These are phyloP conservation scores for Scelioninae gen. 1 DNA, from an alignment of 2,888 invertebrate species.

Conservation along the genomic window DNA sequence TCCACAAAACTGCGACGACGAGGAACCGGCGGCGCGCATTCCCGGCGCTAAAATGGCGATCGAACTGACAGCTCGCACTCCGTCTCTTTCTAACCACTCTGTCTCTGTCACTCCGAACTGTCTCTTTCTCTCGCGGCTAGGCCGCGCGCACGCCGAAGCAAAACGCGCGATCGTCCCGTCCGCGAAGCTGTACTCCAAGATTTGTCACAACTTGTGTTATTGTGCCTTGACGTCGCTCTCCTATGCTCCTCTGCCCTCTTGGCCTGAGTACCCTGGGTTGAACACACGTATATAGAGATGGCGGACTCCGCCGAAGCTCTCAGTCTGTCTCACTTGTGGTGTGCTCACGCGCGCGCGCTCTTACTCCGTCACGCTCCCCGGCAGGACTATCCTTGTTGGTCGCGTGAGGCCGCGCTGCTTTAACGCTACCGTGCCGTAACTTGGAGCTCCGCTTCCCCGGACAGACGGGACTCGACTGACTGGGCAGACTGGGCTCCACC, in stretches of 20 bases:
- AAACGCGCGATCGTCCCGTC: conserved; percentile 55
- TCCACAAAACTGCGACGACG: conserved; percentile 73
- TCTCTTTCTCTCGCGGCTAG: conserved; percentile 8
- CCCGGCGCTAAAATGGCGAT: conserved; percentile 84
- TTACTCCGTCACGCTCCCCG: conserved; percentile 37
- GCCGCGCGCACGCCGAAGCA: conserved; percentile 27
- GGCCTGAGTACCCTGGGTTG: conserved; percentile 45
- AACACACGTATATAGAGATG: conserved; percentile 54
- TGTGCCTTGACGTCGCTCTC: conserved; percentile 1
- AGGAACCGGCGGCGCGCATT: conserved; percentile 79
- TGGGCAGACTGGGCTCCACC: conserved; percentile 79
- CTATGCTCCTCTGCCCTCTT: neutral
- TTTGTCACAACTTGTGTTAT: neutral
- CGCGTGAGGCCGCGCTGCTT: conserved; percentile 55
- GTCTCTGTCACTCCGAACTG: no score
- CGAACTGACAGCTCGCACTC: conserved; percentile 81
- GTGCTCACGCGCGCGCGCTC: conserved; percentile 33
- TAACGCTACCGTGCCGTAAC: conserved; percentile 71
- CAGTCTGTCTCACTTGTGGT: conserved; percentile 41
- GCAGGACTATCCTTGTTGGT: conserved; percentile 60
- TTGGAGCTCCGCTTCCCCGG: conserved; percentile 80
- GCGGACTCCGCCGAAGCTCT: conserved; percentile 41
- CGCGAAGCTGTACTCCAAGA: conserved; percentile 14
- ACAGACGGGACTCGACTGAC: conserved; percentile 83
- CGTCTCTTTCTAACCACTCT: conserved; percentile 41